Evolutionary conservation across 2,888 invertebrate species (phyloP).

Genomic region (Itoplectis maculator): DNA sequence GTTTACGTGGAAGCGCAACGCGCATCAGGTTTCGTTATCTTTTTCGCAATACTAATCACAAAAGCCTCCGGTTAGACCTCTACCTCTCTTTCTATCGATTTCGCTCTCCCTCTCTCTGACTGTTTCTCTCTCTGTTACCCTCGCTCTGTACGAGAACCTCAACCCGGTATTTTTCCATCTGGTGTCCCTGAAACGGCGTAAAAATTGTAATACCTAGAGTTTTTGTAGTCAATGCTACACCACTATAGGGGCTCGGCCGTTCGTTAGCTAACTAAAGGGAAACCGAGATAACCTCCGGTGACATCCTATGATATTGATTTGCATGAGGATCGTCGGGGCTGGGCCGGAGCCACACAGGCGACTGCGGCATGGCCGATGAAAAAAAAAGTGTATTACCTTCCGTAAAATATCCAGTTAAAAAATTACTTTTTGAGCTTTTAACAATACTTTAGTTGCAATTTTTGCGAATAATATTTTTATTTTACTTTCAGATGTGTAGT

Average conservation of each 20-base stretch:
- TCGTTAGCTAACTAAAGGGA: neutral
- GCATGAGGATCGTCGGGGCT: neutral
- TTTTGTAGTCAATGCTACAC: neutral
- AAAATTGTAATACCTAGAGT: neutral
- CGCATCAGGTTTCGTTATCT: slow-evolving; percentile 40
- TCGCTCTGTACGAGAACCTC: neutral
- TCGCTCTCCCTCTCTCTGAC: neutral
- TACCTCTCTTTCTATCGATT: neutral
- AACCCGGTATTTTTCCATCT: neutral
- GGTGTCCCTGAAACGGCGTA: neutral
- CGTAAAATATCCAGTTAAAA: too few relatives aligned
- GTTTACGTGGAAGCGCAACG: slow-evolving; percentile 18
- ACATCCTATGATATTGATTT: neutral
- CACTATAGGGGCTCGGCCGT: neutral
- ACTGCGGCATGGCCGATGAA: neutral
- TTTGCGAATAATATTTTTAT: neutral
- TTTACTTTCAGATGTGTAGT: neutral
- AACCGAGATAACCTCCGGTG: neutral
- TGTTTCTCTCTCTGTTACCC: neutral
- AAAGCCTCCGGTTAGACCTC: neutral
- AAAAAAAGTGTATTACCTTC: too few relatives aligned
- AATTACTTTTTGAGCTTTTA: too few relatives aligned
- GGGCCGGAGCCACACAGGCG: neutral
- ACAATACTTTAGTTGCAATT: too few relatives aligned
- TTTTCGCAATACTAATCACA: slow-evolving; percentile 17